Conservation (phyloP, 2,888 invertebrate genomes). For the Chrysolina oricalcia region DNA sequence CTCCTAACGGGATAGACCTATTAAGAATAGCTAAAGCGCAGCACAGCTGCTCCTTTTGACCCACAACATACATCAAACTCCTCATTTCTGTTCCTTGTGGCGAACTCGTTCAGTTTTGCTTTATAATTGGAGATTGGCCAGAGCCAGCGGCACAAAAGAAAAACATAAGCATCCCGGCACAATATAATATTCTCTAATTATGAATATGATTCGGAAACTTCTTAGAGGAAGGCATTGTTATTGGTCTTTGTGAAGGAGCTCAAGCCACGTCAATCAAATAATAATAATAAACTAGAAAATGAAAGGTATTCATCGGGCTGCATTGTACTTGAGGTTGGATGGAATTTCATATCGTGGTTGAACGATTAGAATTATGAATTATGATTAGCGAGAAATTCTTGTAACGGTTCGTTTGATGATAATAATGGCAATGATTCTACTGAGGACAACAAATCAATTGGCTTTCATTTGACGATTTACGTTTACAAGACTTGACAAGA, state of each 20-base stretch:
- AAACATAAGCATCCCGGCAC: constrained; percentile 50
- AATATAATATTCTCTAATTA: constrained; percentile 63
- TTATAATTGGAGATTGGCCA: constrained; percentile 59
- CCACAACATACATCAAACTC: constrained; percentile 52
- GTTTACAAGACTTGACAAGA: too few species aligned
- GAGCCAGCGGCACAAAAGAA: constrained; percentile 49
- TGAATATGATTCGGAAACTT: constrained; percentile 59
- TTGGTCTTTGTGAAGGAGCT: constrained; percentile 49
- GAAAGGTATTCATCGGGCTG: constrained; percentile 51
- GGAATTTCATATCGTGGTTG: constrained; percentile 9
- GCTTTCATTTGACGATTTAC: not conserved
- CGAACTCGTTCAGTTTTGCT: constrained; percentile 44
- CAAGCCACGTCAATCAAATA: constrained; percentile 52
- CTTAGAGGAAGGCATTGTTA: constrained; percentile 48
- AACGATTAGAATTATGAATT: constrained; percentile 13
- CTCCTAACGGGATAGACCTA: constrained; percentile 3
- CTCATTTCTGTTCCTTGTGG: constrained; percentile 45
- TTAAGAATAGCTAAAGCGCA: constrained; percentile 27
- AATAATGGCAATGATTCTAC: not conserved
- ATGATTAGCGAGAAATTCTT: constrained; percentile 11
- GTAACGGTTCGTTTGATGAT: constrained; percentile 12
- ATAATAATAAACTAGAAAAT: constrained; percentile 51
- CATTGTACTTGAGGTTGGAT: constrained; percentile 19
- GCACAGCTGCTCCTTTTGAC: constrained; percentile 51
- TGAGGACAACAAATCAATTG: not conserved